A percentile compares a stretch with the other conserved stretches of the same genome.
Evolutionary conservation across 2,797 vertebrate genomes (phyloP).

Genomic region (Sebastiscus tertius): DNA sequence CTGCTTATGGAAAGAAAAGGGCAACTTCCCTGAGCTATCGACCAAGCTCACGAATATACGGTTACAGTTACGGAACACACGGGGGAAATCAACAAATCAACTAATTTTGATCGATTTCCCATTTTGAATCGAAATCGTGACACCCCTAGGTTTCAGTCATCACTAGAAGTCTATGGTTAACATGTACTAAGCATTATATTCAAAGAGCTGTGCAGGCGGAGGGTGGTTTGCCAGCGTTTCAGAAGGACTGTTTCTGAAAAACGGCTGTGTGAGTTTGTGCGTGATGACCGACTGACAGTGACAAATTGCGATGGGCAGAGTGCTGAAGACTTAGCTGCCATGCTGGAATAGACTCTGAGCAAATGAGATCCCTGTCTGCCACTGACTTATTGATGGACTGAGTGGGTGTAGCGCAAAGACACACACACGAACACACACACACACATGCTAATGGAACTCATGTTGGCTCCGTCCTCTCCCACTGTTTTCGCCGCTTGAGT

Average conservation of each 20-base stretch:
- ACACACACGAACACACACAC: neutral
- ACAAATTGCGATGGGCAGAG: neutral
- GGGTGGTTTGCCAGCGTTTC: neutral
- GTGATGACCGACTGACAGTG: neutral
- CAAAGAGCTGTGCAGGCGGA: neutral
- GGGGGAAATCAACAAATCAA: too few species aligned
- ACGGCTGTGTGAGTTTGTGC: neutral
- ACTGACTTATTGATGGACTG: neutral
- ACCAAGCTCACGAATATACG: too few species aligned
- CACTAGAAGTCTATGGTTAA: neutral
- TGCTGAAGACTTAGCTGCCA: neutral
- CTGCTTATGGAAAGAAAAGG: too few species aligned
- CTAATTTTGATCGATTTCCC: too few species aligned
- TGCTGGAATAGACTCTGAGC: neutral
- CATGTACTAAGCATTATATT: neutral
- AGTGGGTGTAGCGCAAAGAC: neutral
- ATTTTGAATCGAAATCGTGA: too few species aligned
- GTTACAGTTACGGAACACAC: too few species aligned
- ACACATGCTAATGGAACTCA: neutral
- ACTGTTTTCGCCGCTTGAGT: neutral
- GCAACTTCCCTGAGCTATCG: too few species aligned
- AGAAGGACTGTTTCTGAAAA: neutral
- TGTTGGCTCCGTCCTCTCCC: neutral
- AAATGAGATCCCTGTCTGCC: conserved; percentile 7
- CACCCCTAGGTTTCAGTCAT: neutral